Evolutionary conservation across 2,113 vertebrate genomes (phyloP), one percentile per base, ranked within the genome.

Genomic region (Casuarius casuarius): DNA sequence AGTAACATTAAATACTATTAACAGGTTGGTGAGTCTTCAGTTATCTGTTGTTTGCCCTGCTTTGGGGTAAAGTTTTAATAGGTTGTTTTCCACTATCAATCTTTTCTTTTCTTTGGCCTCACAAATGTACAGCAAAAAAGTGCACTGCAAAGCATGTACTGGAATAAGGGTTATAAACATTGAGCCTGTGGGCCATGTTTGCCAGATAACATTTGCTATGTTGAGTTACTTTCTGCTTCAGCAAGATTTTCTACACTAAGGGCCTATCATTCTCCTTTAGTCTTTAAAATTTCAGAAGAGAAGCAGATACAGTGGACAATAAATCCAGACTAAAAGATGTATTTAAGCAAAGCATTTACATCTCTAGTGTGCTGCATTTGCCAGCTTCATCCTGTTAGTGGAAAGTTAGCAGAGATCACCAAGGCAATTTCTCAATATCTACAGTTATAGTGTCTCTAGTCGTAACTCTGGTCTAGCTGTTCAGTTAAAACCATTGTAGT

Each of bases 261-360:
- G 84, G 33, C 59, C 72, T 62, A 91, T 92, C 42, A 73, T 73
- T 96, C 75, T 82, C 70, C 21, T 52, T 61, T 15, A 58, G 68
- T 35, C 68, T 91, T 94, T 82, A 94, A 92, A 94, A 95, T 92
- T 92, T 93, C 33, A 81, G n/a, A 68, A 74, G 74, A 87, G 52
- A 10, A 84, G 20, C 28, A 83, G 86, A 73, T 75, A 76, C 4
- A 20, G 35, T 31, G n/a, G 58, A 18, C 23, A 72, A 65, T 90
- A 94, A 92, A 94, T 91, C 74, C 48, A 48, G 78, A 65, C 42
- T 67, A 59, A 67, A 92, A 87, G 48, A 72, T 49, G 35, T 52
- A 49, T 93, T 97, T 85, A 87, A 89, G 59, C 38, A 75, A 82
- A 81, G 8, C 29, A 66, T 96, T 95, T 89, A 58, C 67, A 85